Conservation (phyloP, 2,797 vertebrate genomes). For the Cynodonichthys magdalenae region DNA sequence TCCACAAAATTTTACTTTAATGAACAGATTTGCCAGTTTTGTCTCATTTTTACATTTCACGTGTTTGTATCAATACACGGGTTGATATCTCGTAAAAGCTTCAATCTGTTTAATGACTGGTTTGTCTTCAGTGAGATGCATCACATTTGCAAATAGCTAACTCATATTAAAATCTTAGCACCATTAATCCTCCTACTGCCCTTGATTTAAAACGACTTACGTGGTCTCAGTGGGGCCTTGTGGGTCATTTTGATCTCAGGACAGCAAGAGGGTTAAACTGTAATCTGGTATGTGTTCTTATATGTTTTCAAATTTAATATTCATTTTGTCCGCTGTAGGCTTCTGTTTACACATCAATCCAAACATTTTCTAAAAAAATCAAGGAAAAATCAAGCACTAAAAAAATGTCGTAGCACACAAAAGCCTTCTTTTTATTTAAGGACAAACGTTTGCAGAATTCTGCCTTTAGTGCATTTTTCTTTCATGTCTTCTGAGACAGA, state of each 20-base stretch:
- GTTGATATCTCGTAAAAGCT: constrained; percentile 50
- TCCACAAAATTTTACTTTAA: neutral
- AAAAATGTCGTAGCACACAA: constrained; percentile 50
- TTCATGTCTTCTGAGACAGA: constrained; percentile 24
- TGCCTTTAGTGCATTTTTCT: constrained; percentile 37
- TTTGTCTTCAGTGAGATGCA: constrained; percentile 28
- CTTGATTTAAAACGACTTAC: no score
- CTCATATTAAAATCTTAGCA: constrained; percentile 59
- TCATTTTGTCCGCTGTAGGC: constrained; percentile 4
- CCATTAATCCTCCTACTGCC: constrained; percentile 2
- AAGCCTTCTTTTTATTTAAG: constrained; percentile 56
- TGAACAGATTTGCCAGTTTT: constrained; percentile 50
- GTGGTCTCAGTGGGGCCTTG: no score
- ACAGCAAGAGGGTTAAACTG: constrained; percentile 48
- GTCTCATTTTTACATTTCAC: constrained; percentile 48
- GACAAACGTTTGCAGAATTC: constrained; percentile 53
- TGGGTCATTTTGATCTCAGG: no score
- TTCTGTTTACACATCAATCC: constrained; percentile 60
- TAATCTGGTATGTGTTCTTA: constrained; percentile 58
- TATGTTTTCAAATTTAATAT: constrained; percentile 40
- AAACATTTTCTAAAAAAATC: constrained; percentile 44
- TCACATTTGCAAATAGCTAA: constrained; percentile 45
- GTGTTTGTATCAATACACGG: constrained; percentile 45
- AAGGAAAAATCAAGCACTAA: constrained; percentile 33
- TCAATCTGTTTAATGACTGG: constrained; percentile 52